phyloP scores from a whole-genome alignment of 2,888 invertebrate genomes.

The Latrodectus hesperus region DNA sequence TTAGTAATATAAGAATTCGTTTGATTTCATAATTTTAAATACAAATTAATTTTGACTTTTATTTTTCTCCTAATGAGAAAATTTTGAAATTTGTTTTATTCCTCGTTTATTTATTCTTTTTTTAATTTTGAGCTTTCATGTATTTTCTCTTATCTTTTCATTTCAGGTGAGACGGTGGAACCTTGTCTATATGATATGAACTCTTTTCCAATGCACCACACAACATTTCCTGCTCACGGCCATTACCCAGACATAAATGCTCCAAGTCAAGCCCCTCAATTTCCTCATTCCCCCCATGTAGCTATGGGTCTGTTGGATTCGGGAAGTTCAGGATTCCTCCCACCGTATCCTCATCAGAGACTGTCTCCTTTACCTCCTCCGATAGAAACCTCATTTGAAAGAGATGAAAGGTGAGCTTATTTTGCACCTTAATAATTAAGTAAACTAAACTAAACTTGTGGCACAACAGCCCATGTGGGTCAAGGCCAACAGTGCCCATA shows the following conservation, averaged over 20 bases:
- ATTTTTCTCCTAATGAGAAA: too few species aligned
- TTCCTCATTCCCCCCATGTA: conserved; percentile 41
- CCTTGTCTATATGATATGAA: conserved; percentile 64
- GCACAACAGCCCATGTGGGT: too few species aligned
- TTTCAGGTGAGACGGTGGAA: conserved; percentile 52
- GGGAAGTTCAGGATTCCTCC: conserved; percentile 36
- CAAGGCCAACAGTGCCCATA: too few species aligned
- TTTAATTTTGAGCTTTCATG: background rate
- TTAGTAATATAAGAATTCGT: too few species aligned
- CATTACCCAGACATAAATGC: conserved; percentile 41
- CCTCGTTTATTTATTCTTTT: too few species aligned
- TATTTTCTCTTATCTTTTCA: background rate
- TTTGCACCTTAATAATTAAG: background rate
- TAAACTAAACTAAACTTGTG: too few species aligned
- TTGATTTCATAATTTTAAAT: too few species aligned
- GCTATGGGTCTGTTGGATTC: conserved; percentile 61
- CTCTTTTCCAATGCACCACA: conserved; percentile 59
- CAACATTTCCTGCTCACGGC: conserved; percentile 30
- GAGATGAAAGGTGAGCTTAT: conserved; percentile 48
- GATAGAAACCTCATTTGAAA: conserved; percentile 43
- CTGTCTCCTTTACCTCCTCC: conserved; percentile 45
- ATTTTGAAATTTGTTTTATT: too few species aligned
- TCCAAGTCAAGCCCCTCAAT: conserved; percentile 39
- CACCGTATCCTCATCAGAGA: conserved; percentile 55
- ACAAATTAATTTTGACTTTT: too few species aligned